Conservation (phyloP, 2,888 invertebrate genomes). For the Acholoe squamosa region DNA sequence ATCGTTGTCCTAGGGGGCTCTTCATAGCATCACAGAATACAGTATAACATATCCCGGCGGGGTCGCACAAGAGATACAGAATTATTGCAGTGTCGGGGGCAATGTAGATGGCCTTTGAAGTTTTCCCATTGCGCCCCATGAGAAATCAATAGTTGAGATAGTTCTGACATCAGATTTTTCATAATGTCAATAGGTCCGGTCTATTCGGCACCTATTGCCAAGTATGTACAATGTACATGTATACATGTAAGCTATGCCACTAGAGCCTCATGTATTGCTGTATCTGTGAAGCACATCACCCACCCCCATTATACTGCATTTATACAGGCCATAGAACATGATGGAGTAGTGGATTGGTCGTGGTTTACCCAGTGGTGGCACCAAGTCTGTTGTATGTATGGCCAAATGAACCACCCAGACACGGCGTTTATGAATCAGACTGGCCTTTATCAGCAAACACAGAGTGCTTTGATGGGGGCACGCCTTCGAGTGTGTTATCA, state of each 20-base stretch:
- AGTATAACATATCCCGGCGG: neutral
- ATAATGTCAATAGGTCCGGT: no score
- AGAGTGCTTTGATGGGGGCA: neutral
- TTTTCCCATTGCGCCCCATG: neutral
- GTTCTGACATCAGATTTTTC: neutral
- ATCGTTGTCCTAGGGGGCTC: neutral
- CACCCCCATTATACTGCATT: no score
- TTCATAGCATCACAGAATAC: neutral
- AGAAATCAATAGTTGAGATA: neutral
- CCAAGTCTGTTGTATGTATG: neutral
- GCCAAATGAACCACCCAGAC: neutral
- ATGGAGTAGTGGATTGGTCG: neutral
- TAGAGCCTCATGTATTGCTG: no score
- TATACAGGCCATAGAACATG: neutral
- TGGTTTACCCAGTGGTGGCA: neutral
- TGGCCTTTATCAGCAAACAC: slow-evolving; percentile 21
- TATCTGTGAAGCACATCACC: no score
- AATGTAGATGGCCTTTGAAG: neutral
- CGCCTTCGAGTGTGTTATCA: neutral
- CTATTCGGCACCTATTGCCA: no score
- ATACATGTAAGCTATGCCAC: no score
- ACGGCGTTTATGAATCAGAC: neutral
- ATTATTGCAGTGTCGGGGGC: neutral
- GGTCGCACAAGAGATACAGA: neutral
- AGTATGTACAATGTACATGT: no score